These are phyloP conservation scores for Cardiocondyla obscurior DNA, from an alignment of 1,140 invertebrate genomes.

Conservation along the genomic window DNA sequence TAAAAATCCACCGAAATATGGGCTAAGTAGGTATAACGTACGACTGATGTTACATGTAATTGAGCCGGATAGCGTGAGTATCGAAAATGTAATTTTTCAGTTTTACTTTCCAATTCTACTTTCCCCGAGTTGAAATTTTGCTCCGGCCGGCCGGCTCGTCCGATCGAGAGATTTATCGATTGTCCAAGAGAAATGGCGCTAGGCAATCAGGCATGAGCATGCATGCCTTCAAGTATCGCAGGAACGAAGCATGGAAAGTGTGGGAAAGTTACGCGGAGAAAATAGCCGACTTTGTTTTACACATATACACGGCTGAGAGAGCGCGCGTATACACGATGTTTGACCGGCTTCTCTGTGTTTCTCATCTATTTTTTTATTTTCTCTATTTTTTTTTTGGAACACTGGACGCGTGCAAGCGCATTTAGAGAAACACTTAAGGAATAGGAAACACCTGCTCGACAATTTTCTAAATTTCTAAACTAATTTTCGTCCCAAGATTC, in stretches of 20 bases:
- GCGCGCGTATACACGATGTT: background rate
- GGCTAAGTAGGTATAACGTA: too few relatives aligned
- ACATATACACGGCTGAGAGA: background rate
- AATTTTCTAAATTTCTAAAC: too few relatives aligned
- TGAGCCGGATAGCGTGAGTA: background rate
- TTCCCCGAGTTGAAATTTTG: conserved; percentile 37
- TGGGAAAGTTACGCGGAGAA: conserved; percentile 82
- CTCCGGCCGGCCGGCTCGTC: background rate
- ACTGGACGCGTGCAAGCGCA: background rate
- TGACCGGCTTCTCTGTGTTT: background rate
- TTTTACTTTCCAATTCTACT: background rate
- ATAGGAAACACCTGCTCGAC: too few relatives aligned
- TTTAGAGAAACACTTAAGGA: too few relatives aligned
- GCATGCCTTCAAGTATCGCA: conserved; percentile 23
- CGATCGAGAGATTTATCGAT: conserved; percentile 36
- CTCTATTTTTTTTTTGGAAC: too few relatives aligned
- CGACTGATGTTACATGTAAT: background rate
- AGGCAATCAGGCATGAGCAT: background rate
- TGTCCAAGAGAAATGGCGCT: conserved; percentile 44
- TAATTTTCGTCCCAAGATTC: too few relatives aligned
- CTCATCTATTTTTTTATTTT: background rate
- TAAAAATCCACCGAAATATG: background rate
- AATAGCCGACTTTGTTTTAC: conserved; percentile 78
- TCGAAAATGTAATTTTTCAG: background rate
- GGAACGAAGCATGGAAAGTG: conserved; percentile 78